Evolutionary conservation across 1,140 invertebrate species (phyloP).

Genomic region (Leptopilina clavipes): DNA sequence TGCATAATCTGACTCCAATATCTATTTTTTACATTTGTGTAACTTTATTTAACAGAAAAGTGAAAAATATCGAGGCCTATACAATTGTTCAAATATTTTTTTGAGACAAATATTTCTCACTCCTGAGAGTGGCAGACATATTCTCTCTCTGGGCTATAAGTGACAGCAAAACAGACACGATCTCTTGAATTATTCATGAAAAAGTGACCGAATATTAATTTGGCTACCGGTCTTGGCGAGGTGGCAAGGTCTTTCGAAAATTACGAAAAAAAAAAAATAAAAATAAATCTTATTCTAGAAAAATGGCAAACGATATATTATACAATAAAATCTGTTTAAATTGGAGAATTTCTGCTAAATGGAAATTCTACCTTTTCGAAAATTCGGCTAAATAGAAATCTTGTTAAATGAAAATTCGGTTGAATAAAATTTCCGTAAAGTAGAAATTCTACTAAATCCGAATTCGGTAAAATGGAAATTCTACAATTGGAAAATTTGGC

Average conservation of each 20-base stretch:
- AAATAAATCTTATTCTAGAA: conserved; percentile 12
- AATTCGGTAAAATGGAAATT: no score
- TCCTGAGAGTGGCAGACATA: conserved; percentile 1
- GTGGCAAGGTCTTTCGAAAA: conserved; percentile 11
- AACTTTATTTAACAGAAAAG: conserved; percentile 4
- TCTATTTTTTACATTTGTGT: background rate
- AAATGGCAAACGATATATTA: no score
- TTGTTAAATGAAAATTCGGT: no score
- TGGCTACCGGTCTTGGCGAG: conserved; percentile 32
- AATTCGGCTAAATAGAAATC: no score
- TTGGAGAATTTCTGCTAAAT: no score
- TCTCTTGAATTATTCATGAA: conserved; percentile 30
- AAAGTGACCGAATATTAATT: conserved; percentile 29
- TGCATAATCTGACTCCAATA: conserved; percentile 3
- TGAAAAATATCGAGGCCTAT: background rate
- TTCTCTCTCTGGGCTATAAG: background rate
- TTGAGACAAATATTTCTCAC: conserved; percentile 26
- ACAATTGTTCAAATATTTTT: conserved; percentile 25
- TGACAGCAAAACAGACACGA: conserved; percentile 31
- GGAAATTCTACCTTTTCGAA: no score
- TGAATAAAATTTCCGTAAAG: no score
- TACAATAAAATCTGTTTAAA: no score
- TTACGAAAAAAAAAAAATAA: background rate
- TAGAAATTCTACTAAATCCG: no score
- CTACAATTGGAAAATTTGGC: no score